A percentile compares a stretch with the other conserved stretches of the same genome.
Conservation (phyloP, 2,113 vertebrate species). For the Alectura lathami region DNA sequence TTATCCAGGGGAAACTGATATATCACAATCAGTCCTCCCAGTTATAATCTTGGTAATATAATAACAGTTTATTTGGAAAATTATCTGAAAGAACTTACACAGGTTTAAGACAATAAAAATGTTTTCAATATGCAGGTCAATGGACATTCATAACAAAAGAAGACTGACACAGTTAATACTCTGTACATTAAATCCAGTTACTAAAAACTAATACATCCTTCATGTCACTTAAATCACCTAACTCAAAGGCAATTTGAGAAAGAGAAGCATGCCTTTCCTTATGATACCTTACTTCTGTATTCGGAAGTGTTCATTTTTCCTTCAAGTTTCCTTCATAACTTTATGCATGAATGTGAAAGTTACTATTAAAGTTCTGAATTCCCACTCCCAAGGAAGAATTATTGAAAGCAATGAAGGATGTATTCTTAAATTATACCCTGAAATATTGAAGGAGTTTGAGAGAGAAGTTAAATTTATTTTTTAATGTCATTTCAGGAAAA, state of each 20-base stretch:
- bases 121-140: background rate
- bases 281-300: background rate
- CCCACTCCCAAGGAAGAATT: constrained; percentile 27
- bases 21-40: background rate
- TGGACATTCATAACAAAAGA: background rate
- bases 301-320: constrained; percentile 30
- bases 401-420: constrained; percentile 40
- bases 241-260: background rate
- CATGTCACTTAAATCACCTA: background rate
- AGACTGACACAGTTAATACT: background rate
- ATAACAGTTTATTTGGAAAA: constrained; percentile 10
- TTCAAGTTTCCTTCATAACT: constrained; percentile 21
- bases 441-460: constrained; percentile 55
- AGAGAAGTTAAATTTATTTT: constrained; percentile 63
- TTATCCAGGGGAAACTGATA: background rate
- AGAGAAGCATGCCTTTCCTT: background rate
- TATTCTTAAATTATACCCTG: constrained; percentile 54
- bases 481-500: constrained; percentile 48
- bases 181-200: background rate
- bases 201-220: constrained; percentile 9
- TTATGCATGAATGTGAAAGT: constrained; percentile 32
- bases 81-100: background rate
- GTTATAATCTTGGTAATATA: background rate
- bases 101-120: constrained; percentile 17
- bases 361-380: constrained; percentile 47